Conservation (phyloP, 2,797 vertebrate genomes). For the Schizopygopsis pylzovi region DNA sequence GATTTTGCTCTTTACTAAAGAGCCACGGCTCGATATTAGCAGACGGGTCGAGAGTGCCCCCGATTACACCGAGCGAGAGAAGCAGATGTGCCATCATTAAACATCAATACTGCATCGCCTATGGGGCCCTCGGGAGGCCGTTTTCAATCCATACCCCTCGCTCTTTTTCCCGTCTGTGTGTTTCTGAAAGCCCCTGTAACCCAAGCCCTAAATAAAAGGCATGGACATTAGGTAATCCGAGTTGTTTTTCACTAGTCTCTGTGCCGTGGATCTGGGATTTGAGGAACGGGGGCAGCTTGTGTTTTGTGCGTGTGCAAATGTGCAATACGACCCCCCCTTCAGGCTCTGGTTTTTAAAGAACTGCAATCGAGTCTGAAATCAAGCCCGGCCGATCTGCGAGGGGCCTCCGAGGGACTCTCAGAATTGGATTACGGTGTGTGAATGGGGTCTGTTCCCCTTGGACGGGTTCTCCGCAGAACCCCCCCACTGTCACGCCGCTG, state of each 20-base stretch:
- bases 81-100: conserved; percentile 38
- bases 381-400: conserved; percentile 14
- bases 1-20: conserved; percentile 50
- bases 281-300: conserved; percentile 10
- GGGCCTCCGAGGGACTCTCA: conserved; percentile 64
- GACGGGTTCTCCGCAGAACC: conserved; percentile 68
- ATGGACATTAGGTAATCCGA: conserved; percentile 67
- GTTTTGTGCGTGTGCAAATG: conserved; percentile 61
- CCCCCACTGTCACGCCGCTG: conserved; percentile 43
- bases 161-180: conserved; percentile 24
- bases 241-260: conserved; percentile 40
- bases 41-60: conserved; percentile 38
- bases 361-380: conserved; percentile 43
- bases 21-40: conserved; percentile 35
- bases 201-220: conserved; percentile 66
- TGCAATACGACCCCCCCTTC: conserved; percentile 66
- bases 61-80: conserved; percentile 41
- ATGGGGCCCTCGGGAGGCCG: conserved; percentile 34
- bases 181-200: conserved; percentile 64
- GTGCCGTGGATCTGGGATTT: conserved; percentile 10
- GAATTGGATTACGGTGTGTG: conserved; percentile 76
- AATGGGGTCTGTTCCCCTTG: conserved; percentile 73
- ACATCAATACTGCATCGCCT: conserved; percentile 52
- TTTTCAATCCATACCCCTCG: conserved; percentile 24
- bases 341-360: conserved; percentile 38